Evolutionary conservation across 2,888 invertebrate genomes (phyloP), one percentile per base, ranked within the genome.

Genomic region (Drosophila suboccidentalis): DNA sequence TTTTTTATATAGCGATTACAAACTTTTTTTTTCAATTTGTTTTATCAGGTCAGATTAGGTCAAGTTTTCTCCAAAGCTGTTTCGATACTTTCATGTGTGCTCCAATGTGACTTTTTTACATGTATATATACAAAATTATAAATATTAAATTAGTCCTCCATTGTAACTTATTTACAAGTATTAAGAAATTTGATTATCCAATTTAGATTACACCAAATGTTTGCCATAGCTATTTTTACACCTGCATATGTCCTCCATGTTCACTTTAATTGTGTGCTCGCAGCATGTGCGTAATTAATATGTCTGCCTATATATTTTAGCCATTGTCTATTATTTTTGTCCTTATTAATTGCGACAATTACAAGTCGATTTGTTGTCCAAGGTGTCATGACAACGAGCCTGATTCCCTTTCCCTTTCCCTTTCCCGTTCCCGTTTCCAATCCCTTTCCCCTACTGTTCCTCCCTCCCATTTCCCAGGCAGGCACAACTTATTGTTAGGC

Each of bases 331-430:
- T 75, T 66, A 59, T 62, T 62, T 62, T 75, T 51, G 66, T 67
- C 49, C 63, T 50, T 71, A 68, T 75, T 81, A 80, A 80, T 80
- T 79, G 74, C 71, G n/a, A 69, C 74, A 81, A 74, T 79, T 81
- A 77, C 77, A 64, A 71, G 74, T 80, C 81, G 68, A 78, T 79
- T 80, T 81, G 63, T 65, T 71, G 68, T 68, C 17, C 70, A 62
- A 80, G 72, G 65, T 75, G 75, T 70, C 78, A 60, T 71, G 54
- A 57, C 68, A 44, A 57, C 50, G 46, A 60, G 49, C n/a, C 34
- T 22, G 39, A 10, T 43, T 17, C 19, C 34, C 49, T 8, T 3
- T 19, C 8, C 34, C 29, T 26, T 44, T 22, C 26, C 6, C 22
- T 4, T 4, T 13, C 29, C 9, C 49, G 1, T 3, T 13, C 51